Base-by-base conservation (phyloP, 1,140 invertebrate genomes). In the Leptoteleia sp. region DNA sequence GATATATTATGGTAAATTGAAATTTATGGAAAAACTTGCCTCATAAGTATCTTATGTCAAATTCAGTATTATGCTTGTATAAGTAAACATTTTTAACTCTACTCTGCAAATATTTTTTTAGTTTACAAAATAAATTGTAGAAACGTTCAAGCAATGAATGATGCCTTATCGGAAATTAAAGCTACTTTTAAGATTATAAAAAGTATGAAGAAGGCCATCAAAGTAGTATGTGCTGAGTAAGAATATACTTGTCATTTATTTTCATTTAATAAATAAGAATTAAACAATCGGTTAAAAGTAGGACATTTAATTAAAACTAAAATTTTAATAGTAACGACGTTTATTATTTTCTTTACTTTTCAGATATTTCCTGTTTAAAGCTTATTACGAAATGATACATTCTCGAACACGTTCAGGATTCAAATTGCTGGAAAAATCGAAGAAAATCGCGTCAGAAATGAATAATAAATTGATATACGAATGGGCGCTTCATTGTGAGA, bases 401-500 rank as follows among this genome's bases (percentile, higher is more conserved):
- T 77, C 38, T 15, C 81, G 65, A n/a, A 81, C 43, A 72, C 79
- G 55, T 9, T n/a, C 15, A 1, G 70, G 80, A 0, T 65, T 86
- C 6, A 83, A 68, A 25, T 43, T 85, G 12, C 11, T 89, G 11
- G 31, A 65, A 17, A 78, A 80, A 47, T 45, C 84, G 0, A 84
- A 83, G 33, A 78, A 54, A 50, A 1, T 82, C 8, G 76, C 83
- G 1, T n/a, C 11, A 7, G 81, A 84, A 42, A 59, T 72, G 4
- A 79, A 82, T 3, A 82, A 85, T 37, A 73, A 68, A 79, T 54
- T 85, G 61, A 82, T 87, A 7, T 77, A 79, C 16, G 35, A 77
- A 3, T 89, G 87, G 87, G 83, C 83, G 8, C 19, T 70, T 40
- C 85, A 90, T 62, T 86, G 82, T 65, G 76, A 86, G 71, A 85